Evolutionary conservation across 2,113 vertebrate genomes (phyloP), one percentile per base, ranked within the genome.

Genomic region (Prochilodus magdalenae): DNA sequence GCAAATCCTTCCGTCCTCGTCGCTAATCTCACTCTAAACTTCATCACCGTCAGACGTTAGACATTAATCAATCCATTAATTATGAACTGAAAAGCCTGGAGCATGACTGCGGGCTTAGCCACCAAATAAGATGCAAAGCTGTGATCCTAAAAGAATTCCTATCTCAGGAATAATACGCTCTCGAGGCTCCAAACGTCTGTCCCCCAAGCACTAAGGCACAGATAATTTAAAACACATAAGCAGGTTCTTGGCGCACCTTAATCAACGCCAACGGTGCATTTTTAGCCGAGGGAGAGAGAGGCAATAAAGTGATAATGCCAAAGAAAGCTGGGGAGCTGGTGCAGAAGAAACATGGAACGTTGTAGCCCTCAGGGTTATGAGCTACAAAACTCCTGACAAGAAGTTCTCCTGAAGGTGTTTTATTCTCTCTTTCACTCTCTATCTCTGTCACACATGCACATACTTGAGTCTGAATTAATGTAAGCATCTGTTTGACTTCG

Each of bases 181-280:
- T 93, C 92, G 84, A 86, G 90, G 90, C 90, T 86, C 88, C 51
- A 89, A 92, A 92, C 87, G 87, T 88, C 90, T 86, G 91, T 83
- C 53, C 93, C 92, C 91, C 78, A 30, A 93, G 93, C 92, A 83
- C 89, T 79, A 5, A 89, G 90, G 90, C 92, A 73, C 88, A 90
- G 92, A 94, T 94, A 93, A 94, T 94, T 95, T 94, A 92, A 60
- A 93, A 94, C 92, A 92, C 92, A 94, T 93, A 94, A 93, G 92
- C 93, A 94, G 91, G 89, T 94, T 93, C 92, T 92, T 91, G 90
- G 88, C 78, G 84, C 92, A 89, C 93, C 92, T 94, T 94, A 92
- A 94, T 94, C 93, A 93, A 93, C 88, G 91, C 90, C 92, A 90
- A 83, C 62, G 85, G 90, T 90, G 90, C 92, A 84, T 92, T 91